Base-by-base conservation (phyloP, 2,888 invertebrate genomes). In the Paralinhomoeus sp. region DNA sequence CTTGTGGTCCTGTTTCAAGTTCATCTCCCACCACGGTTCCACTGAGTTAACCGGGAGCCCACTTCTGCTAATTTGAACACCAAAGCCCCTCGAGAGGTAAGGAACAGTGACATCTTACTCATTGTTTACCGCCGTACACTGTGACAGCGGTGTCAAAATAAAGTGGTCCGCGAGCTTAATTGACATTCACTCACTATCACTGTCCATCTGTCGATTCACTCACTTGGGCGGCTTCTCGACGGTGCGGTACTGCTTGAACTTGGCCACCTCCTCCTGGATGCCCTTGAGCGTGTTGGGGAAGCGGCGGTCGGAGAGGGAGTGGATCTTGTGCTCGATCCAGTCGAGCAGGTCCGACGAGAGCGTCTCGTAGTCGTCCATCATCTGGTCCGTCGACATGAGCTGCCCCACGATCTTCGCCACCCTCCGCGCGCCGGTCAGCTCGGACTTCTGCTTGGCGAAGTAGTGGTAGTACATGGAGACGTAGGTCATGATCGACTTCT, bases 401-500 rank as follows among this genome's bases (percentile, higher is more conserved):
- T 87, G 84, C 7, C 80, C 83, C 48, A 97, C 79, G 60, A 97
- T 89, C 85, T 35, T 35, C 18, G 35, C 35, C 35, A 35, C 35
- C 5, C 35, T 74, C 57, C 84, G 76, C 31, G 91, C 91, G 54
- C 89, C 89, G 64, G 91, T 93, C 70, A 84, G 81, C 62, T 93
- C 93, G 62, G 83, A 87, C 72, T 91, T 93, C 85, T 93, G 89
- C 54, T 89, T 74, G 38, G 93, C 91, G 70, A 97, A 97, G 45
- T 91, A 89, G 68, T 97, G 93, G 67, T 97, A 97, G 68, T 91
- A 93, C 18, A 87, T 85, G 2, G 93, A 91, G 34, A 97, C 89
- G 64, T 97, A 97, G 22, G 93, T 97, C 71, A 97, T 82, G 62
- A 97, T 84, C 31, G 89, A 89, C 67, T 91, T 93, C 70, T 97